Evolutionary conservation across 2,888 invertebrate genomes (phyloP).

Genomic region (Alentia gelatinosa): DNA sequence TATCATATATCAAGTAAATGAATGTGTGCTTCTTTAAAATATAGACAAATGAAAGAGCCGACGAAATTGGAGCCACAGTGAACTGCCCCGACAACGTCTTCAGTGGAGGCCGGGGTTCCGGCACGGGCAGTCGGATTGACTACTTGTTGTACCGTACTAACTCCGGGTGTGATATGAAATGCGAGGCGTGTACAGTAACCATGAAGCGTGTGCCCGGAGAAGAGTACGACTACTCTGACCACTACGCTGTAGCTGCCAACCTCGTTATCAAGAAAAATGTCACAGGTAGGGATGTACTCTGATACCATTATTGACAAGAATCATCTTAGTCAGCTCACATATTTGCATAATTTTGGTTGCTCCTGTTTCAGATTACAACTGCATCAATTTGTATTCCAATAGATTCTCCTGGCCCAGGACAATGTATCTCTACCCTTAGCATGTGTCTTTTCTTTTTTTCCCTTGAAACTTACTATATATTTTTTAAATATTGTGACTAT

Average conservation of each 20-base stretch:
- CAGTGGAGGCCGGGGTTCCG: conserved; percentile 84
- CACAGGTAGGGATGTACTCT: conserved; percentile 64
- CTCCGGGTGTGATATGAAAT: conserved; percentile 72
- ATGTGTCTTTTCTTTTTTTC: no score
- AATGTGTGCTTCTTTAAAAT: background rate
- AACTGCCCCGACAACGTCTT: conserved; percentile 92
- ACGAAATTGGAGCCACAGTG: conserved; percentile 86
- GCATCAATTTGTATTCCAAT: no score
- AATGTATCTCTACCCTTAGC: no score
- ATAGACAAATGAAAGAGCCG: conserved; percentile 79
- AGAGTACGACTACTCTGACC: conserved; percentile 76
- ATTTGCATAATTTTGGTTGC: no score
- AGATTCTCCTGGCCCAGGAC: no score
- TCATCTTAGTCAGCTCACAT: no score
- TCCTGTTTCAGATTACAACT: no score
- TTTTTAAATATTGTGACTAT: no score
- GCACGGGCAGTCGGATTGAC: conserved; percentile 91
- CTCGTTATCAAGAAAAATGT: conserved; percentile 67
- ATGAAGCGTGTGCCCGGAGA: conserved; percentile 74
- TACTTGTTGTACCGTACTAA: conserved; percentile 88
- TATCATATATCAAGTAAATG: no score
- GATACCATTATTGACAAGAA: no score
- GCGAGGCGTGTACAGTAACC: conserved; percentile 71
- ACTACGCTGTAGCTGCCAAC: conserved; percentile 75
- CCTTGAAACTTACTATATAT: no score